A percentile compares a stretch with the other conserved stretches of the same genome.
phyloP scores from a whole-genome alignment of 2,113 vertebrate species.

The Malurus cyaneus region DNA sequence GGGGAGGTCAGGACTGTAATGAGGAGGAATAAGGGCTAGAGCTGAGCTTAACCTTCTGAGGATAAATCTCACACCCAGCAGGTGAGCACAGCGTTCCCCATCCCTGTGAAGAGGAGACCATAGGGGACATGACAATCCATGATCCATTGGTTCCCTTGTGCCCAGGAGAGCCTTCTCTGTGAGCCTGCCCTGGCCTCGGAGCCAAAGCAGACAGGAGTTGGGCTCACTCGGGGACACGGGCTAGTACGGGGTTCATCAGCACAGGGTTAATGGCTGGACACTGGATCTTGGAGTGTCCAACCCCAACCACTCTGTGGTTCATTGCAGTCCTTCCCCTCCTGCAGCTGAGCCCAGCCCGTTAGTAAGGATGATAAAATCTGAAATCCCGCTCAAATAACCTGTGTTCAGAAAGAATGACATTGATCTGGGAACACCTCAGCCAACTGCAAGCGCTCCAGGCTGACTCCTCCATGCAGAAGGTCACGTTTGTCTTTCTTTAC shows the following conservation, averaged over 20 bases:
- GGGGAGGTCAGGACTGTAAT: neutral
- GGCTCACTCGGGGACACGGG: neutral
- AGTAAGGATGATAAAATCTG: neutral
- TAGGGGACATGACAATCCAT: accelerated
- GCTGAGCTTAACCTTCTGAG: accelerated
- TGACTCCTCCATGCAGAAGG: neutral
- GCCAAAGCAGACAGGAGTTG: neutral
- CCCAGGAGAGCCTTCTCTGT: neutral
- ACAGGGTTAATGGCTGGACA: neutral
- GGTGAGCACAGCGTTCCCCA: neutral
- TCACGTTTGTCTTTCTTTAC: neutral
- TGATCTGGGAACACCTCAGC: accelerated
- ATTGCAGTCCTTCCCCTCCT: neutral
- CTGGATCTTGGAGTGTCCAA: neutral
- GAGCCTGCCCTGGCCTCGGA: neutral
- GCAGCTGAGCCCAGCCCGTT: neutral
- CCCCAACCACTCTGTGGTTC: neutral
- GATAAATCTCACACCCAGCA: neutral
- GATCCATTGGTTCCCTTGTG: accelerated
- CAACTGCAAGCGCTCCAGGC: neutral
- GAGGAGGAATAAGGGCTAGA: neutral
- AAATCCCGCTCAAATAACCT: neutral
- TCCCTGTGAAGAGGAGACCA: neutral
- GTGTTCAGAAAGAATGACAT: accelerated
- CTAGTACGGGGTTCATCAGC: neutral